Base-by-base conservation (phyloP, 2,113 vertebrate genomes). In the Cyprinodon variegatus region DNA sequence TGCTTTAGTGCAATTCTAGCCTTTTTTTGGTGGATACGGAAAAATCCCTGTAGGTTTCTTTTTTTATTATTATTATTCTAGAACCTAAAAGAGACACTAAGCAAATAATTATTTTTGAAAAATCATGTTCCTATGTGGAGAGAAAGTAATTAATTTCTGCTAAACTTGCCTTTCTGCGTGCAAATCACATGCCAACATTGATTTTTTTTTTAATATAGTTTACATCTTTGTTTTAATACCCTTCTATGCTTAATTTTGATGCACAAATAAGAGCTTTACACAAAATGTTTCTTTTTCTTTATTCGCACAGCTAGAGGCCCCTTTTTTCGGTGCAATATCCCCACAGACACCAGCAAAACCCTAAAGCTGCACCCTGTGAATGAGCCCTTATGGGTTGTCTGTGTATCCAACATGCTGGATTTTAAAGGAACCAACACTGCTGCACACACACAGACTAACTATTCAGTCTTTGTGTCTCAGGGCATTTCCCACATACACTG, bases 381-480 rank as follows among this genome's bases (percentile, higher is more conserved):
- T 79, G 61, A 76, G 68, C 37, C 36, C 29, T 46, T 63, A 61
- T 70, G 11, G 63, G 46, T 70, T 61, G 72, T 80, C 61, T 73
- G 71, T 64, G 36, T 65, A 48, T 73, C 53, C n/a, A 65, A 14
- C 39, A 48, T 61, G 36, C 63, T 86, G 57, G 70, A 46, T 72
- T 46, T 67, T 72, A 53, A 76, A 48, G 40, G 48, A 57, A 68
- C 8, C 68, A 76, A 70, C 66, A 67, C 77, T 65, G 37, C 46
- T 45, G 12, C 62, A 40, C 63, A 70, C 65, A 20, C n/a, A 69
- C 70, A 72, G 60, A 70, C 76, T 46, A 62, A 65, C 61, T 40
- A 81, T 66, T 72, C 72, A 62, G 59, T 48, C 0, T 65, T 61
- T 37, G 67, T 73, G 85, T 84, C 89, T 92, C 87, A 90, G 91